Evolutionary conservation across 2,113 vertebrate genomes (phyloP), one percentile per base, ranked within the genome.

Genomic region (Otis tarda): DNA sequence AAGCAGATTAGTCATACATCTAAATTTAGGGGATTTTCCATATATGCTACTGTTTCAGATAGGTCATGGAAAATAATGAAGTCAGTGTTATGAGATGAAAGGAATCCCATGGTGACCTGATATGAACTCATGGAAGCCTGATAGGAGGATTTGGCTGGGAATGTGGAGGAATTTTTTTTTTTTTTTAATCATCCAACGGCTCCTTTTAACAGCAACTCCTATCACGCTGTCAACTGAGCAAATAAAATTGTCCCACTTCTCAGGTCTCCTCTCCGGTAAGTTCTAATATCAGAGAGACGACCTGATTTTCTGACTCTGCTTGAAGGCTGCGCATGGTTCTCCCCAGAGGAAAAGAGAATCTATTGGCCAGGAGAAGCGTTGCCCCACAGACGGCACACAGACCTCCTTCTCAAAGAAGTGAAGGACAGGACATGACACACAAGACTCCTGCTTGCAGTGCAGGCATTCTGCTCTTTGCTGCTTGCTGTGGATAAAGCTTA

Each of bases 41-140:
- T 93, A 87, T 87, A 57, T 83, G 65, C 77, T 91, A 81, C 90
- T 91, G 55, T 93, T 96, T 96, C 94, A 93, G 77, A 95, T 92
- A 89, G 92, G 80, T 94, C 92, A 96, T 84, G 95, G 95, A 96
- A 96, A 95, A 76, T 92, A 96, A 93, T 93, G 94, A 96, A 95
- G 90, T 94, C 92, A 95, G 61, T 91, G 95, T 94, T 94, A 89
- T 79, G 86, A 92, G 91, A 94, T 37, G 90, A 91, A 95, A 95
- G 50, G 87, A 95, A 96, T 95, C 73, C 83, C 69, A n/a, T 61
- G 41, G 60, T 96, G 92, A 94, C 93, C 96, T 93, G 92, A 84
- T 69, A 83, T 92, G 94, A 97, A 96, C 95, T 61, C 80, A 30
- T 52, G 37, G 73, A 94, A 93, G 83, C 69, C 94, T 87, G 86